These are phyloP conservation scores for Hippocampus mohnikei DNA, from an alignment of 2,113 vertebrate species.

Conservation along the genomic window DNA sequence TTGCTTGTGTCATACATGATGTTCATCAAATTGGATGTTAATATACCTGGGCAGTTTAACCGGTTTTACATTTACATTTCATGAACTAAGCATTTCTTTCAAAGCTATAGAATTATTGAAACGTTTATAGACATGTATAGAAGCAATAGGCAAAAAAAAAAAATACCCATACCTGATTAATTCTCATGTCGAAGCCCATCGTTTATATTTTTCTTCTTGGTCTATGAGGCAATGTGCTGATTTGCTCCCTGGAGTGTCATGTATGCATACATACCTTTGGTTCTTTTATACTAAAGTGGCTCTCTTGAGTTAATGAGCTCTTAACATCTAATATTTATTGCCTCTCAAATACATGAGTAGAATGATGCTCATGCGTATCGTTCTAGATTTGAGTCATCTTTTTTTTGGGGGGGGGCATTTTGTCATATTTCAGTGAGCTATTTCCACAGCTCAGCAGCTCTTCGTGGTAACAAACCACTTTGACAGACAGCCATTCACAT, in stretches of 20 bases:
- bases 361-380: not conserved
- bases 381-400: not conserved
- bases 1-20: too few species aligned
- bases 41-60: not conserved
- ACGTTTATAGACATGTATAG: not conserved
- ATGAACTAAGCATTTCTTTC: not conserved
- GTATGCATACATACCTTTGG: conserved; percentile 26
- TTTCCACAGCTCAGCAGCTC: conserved; percentile 42
- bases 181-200: not conserved
- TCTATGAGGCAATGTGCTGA: not conserved
- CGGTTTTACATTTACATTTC: conserved; percentile 11
- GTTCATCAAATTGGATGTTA: not conserved
- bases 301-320: conserved; percentile 18
- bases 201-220: not conserved
- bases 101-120: not conserved
- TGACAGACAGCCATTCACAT: conserved; percentile 55
- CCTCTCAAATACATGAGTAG: conserved; percentile 22
- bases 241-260: conserved; percentile 9
- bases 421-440: conserved; percentile 7
- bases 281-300: conserved; percentile 27
- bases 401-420: conserved; percentile 19
- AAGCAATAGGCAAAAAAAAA: not conserved
- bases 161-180: not conserved
- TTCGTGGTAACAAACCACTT: conserved; percentile 44
- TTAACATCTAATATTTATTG: conserved; percentile 42